Conservation (phyloP, 23 tunicate genomes). For the Trididemnum nubilum region DNA sequence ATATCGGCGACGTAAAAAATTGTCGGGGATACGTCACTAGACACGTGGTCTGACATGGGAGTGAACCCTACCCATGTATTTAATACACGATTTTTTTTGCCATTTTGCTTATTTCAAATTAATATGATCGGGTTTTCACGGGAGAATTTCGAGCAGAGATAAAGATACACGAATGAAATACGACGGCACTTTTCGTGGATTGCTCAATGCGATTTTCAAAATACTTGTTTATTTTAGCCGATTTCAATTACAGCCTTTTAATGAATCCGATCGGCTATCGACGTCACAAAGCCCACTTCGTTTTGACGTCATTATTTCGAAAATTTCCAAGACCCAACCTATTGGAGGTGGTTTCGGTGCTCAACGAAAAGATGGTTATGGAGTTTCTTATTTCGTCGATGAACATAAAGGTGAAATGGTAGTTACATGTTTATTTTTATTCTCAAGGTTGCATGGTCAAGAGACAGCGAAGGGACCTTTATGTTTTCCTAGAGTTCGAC, state of each 20-base stretch:
- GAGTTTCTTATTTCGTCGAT: slow-evolving; percentile 75
- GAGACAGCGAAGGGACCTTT: too few species aligned
- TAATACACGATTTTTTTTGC: too few species aligned
- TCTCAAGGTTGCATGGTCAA: not conserved
- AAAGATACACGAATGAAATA: too few species aligned
- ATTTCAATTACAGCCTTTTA: slow-evolving; percentile 37
- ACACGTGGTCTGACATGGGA: too few species aligned
- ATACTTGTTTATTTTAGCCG: not conserved
- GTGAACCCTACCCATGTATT: too few species aligned
- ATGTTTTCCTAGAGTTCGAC: too few species aligned
- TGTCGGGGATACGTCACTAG: too few species aligned
- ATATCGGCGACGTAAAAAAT: too few species aligned
- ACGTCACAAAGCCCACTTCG: slow-evolving; percentile 91
- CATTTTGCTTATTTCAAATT: too few species aligned
- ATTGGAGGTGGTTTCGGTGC: slow-evolving; percentile 92
- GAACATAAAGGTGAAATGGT: slow-evolving; percentile 54
- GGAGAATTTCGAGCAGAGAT: too few species aligned
- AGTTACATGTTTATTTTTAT: not conserved
- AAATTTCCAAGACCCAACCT: slow-evolving; percentile 37
- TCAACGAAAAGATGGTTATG: slow-evolving; percentile 89
- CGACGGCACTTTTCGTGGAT: not conserved
- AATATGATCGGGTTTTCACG: too few species aligned
- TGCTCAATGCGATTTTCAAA: not conserved
- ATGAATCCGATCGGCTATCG: slow-evolving; percentile 72
- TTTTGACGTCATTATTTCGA: slow-evolving; percentile 55